These are phyloP conservation scores for Amphilophus citrinellus DNA, from an alignment of 2,113 vertebrate genomes.

Conservation along the genomic window DNA sequence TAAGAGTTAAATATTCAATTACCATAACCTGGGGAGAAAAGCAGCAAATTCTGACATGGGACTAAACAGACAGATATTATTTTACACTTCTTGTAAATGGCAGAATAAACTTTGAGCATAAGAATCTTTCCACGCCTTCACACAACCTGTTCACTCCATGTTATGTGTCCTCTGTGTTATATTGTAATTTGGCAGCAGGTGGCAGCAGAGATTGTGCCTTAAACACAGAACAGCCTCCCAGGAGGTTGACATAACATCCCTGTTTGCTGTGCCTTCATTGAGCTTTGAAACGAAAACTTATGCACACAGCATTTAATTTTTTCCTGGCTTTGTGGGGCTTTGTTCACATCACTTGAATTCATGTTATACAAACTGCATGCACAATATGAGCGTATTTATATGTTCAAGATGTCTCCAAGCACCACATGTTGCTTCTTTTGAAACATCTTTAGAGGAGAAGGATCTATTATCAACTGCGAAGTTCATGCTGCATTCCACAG, in stretches of 20 bases:
- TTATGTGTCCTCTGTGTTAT: background rate
- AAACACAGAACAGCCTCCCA: background rate
- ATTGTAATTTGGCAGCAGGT: constrained; percentile 49
- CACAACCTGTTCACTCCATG: background rate
- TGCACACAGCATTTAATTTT: background rate
- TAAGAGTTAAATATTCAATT: background rate
- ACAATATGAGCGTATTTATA: background rate
- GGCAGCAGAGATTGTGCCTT: constrained; percentile 62
- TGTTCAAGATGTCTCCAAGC: background rate
- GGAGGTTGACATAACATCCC: constrained; percentile 44
- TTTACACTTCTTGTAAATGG: background rate
- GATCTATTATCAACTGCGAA: background rate
- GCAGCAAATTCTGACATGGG: background rate
- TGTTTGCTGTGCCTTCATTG: constrained; percentile 37
- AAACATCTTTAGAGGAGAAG: background rate
- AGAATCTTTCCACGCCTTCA: background rate
- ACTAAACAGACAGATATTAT: background rate
- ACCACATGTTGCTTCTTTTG: background rate
- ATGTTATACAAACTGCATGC: background rate
- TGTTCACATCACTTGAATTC: background rate
- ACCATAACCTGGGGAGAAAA: background rate
- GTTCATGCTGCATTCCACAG: background rate
- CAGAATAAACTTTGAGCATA: background rate
- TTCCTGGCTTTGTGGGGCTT: background rate
- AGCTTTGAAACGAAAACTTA: constrained; percentile 21